Conservation (phyloP, 2,888 invertebrate species). For the Drosophila picticornis region DNA sequence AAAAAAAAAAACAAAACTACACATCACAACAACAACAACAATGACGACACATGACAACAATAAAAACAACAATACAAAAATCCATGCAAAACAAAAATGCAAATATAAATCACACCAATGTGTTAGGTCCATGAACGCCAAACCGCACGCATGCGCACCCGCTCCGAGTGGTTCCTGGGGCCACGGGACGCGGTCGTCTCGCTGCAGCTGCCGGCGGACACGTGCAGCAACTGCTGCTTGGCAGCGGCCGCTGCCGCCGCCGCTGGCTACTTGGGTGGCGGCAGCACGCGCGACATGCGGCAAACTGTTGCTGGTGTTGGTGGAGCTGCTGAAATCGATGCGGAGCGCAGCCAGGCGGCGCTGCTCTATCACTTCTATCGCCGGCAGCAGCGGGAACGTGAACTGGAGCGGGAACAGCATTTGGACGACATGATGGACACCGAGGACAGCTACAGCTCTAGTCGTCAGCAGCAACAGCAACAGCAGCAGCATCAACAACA, state of each 20-base stretch:
- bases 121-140: slow-evolving; percentile 96
- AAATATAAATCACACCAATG: slow-evolving; percentile 39
- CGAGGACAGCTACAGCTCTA: slow-evolving; percentile 72
- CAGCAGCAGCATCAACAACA: slow-evolving; percentile 56
- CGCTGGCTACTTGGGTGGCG: slow-evolving; percentile 78
- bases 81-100: slow-evolving; percentile 31
- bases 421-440: slow-evolving; percentile 80
- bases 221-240: slow-evolving; percentile 83
- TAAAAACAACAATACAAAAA: slow-evolving; percentile 32
- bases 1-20: slow-evolving; percentile 32
- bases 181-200: slow-evolving; percentile 82
- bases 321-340: slow-evolving; percentile 40
- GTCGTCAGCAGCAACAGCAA: slow-evolving; percentile 55
- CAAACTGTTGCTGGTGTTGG: slow-evolving; percentile 38
- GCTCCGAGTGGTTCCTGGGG: slow-evolving; percentile 97
- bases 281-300: slow-evolving; percentile 75
- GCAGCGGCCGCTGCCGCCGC: slow-evolving; percentile 68
- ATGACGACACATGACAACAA: slow-evolving; percentile 42
- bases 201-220: slow-evolving; percentile 78
- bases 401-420: slow-evolving; percentile 49
- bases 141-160: slow-evolving; percentile 97
- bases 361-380: slow-evolving; percentile 79
- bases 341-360: slow-evolving; percentile 58
- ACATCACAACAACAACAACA: slow-evolving; percentile 50
- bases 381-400: slow-evolving; percentile 69